Base-by-base conservation (phyloP, 2,888 invertebrate species). In the Leptinotarsa peninsularis region DNA sequence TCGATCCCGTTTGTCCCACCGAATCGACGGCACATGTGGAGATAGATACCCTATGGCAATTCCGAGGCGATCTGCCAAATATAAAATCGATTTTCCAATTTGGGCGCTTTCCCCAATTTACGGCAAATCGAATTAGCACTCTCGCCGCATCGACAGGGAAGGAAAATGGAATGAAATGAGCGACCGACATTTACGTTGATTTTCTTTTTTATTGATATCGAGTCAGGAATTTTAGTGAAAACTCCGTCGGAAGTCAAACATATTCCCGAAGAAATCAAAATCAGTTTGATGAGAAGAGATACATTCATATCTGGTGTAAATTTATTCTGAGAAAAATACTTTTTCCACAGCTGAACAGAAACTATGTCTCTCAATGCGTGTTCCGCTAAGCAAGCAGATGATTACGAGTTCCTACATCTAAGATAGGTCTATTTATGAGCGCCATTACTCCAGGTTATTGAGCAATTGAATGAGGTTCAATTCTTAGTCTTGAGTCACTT, bases 61-160 rank as follows among this genome's bases (percentile, higher is more conserved):
- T 58, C 70, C 43, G 72, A 50, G 72, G 66, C 75, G 72, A 75
- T 75, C 69, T 73, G 54, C 70, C 68, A 76, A 63, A 70, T 60
- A 70, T 70, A 70, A 76, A 76, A 79, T 79, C 79, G 79, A 79
- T 79, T 74, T 69, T 58, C 73, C 79, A 77, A 77, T 79, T 77
- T 79, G 71, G 79, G 66, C 77, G 79, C 79, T 73, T 77, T 79
- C 73, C 77, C 76, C 77, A 79, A 79, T 79, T 79, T 79, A 77
- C 77, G 60, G 76, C 76, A 77, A 79, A 79, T 79, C 77, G 77
- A 77, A 79, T 79, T 77, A 79, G 77, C 79, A 76, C 79, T 73
- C 73, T 63, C 67, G 63, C 70, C 43, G 63, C 54, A 27, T 67
- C 49, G 49, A 54, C 60, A 70, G 43, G 63, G 54, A 52, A 66